Evolutionary conservation across 2,888 invertebrate species (phyloP).

Genomic region (Heliconius ismenius): DNA sequence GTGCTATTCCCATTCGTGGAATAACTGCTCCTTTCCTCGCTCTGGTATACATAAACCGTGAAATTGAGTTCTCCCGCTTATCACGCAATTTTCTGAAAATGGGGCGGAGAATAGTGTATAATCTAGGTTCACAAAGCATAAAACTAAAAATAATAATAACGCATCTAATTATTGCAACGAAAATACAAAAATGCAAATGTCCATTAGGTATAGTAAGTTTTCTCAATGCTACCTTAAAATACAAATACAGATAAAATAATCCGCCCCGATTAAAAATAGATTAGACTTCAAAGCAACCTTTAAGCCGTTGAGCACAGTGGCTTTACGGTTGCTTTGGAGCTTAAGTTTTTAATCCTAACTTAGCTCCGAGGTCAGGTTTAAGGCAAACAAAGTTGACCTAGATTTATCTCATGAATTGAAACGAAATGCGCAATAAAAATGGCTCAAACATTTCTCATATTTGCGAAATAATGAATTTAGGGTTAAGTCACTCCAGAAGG

Average conservation of each 20-base stretch:
- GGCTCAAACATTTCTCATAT: not conserved
- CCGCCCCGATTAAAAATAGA: not conserved
- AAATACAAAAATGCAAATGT: not conserved
- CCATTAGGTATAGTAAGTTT: too few relatives aligned
- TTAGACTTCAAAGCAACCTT: not conserved
- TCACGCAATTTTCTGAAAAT: too few relatives aligned
- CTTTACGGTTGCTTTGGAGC: not conserved
- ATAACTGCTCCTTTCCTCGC: not conserved
- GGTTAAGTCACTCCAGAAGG: too few relatives aligned
- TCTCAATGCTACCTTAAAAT: too few relatives aligned
- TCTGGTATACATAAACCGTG: not conserved
- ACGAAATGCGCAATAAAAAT: not conserved
- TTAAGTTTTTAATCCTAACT: not conserved
- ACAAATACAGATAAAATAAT: not conserved
- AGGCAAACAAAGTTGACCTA: not conserved
- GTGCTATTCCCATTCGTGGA: not conserved
- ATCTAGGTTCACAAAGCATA: too few relatives aligned
- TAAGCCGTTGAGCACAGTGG: too few relatives aligned
- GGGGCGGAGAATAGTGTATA: too few relatives aligned
- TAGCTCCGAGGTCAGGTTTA: slow-evolving; percentile 4
- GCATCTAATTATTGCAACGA: not conserved
- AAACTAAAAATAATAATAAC: too few relatives aligned
- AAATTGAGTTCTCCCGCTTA: too few relatives aligned
- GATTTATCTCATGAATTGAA: not conserved
- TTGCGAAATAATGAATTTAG: not conserved